Percentiles rank a stretch among this genome's conserved stretches.
Evolutionary conservation across 2,888 invertebrate species (phyloP).

Genomic region (Caprella mutica): DNA sequence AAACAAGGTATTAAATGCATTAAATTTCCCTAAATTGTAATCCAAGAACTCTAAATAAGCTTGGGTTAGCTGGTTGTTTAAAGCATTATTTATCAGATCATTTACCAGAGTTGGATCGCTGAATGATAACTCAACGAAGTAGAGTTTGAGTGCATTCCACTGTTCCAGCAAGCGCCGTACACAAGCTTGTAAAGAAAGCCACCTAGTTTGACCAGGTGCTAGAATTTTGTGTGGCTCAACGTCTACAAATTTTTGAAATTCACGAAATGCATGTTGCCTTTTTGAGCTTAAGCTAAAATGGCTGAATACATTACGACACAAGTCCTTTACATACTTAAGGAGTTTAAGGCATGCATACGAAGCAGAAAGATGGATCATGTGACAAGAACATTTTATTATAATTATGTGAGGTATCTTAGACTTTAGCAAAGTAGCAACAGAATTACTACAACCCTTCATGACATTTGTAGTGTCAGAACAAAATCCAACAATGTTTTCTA

Average conservation of each 20-base stretch:
- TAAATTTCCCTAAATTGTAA: constrained; percentile 3
- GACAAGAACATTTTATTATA: constrained; percentile 39
- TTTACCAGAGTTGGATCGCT: background rate
- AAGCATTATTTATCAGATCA: background rate
- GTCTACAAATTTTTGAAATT: constrained; percentile 33
- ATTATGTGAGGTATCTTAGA: constrained; percentile 36
- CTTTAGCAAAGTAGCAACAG: constrained; percentile 13
- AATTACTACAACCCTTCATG: constrained; percentile 36
- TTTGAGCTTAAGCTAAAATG: constrained; percentile 36
- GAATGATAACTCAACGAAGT: background rate
- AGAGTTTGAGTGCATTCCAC: background rate
- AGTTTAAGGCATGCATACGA: constrained; percentile 38
- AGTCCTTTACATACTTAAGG: constrained; percentile 34
- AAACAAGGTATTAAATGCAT: constrained; percentile 8
- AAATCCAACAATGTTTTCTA: constrained; percentile 36
- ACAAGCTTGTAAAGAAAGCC: constrained; percentile 39
- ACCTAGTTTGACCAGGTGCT: constrained; percentile 36
- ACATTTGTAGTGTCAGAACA: constrained; percentile 37
- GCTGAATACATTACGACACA: constrained; percentile 36
- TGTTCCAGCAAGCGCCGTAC: constrained; percentile 36
- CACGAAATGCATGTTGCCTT: constrained; percentile 6
- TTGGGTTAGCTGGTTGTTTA: background rate
- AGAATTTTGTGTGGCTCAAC: constrained; percentile 37
- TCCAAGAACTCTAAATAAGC: constrained; percentile 10
- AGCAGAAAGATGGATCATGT: constrained; percentile 38